Percentiles rank a stretch among this genome's conserved stretches.
phyloP scores from a whole-genome alignment of 2,888 invertebrate genomes.

The Theodoxus fluviatilis region DNA sequence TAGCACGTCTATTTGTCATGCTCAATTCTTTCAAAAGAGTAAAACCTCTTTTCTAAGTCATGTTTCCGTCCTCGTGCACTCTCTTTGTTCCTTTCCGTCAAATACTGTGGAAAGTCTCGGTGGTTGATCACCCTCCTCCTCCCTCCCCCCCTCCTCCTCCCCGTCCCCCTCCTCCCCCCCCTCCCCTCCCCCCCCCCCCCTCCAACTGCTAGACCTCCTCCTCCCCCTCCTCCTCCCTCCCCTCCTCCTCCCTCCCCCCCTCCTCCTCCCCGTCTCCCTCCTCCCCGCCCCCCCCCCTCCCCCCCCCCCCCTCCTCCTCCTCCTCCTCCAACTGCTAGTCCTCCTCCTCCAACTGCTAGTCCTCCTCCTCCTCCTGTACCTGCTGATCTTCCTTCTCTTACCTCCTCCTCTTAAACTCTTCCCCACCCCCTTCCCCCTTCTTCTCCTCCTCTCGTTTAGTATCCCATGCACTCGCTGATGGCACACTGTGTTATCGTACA shows the following conservation, averaged over 20 bases:
- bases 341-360: conserved; percentile 1
- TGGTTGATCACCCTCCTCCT: not conserved
- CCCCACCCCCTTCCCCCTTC: too few species aligned
- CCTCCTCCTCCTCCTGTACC: conserved; percentile 3
- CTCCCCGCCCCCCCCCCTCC: not conserved
- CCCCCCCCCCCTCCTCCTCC: not conserved
- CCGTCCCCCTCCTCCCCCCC: not conserved
- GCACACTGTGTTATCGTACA: too few species aligned
- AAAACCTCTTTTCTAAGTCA: too few species aligned
- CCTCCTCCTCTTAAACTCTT: too few species aligned
- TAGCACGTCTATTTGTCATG: too few species aligned
- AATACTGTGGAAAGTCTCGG: too few species aligned
- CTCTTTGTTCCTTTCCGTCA: too few species aligned
- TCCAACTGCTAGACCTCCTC: not conserved
- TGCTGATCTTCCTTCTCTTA: not conserved
- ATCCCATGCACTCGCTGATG: too few species aligned
- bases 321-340: not conserved
- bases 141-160: conserved; percentile 2
- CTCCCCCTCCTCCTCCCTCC: not conserved
- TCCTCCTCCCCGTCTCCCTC: not conserved
- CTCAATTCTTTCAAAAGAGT: too few species aligned
- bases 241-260: conserved; percentile 6
- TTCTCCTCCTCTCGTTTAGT: too few species aligned
- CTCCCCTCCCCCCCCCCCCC: not conserved
- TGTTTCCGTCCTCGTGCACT: too few species aligned